Evolutionary conservation across 2,888 invertebrate species (phyloP).

Genomic region (Apodemia hepburni): DNA sequence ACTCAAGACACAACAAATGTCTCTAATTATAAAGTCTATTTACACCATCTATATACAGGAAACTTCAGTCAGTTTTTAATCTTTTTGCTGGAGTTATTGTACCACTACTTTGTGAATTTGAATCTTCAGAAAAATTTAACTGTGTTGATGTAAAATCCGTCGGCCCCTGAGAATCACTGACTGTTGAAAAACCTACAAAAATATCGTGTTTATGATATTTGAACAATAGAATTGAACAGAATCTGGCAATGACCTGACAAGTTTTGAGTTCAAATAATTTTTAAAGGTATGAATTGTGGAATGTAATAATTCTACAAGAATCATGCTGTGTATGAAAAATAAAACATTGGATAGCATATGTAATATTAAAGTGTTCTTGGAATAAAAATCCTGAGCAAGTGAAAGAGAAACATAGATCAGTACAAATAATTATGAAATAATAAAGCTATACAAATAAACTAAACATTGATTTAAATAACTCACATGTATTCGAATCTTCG

Average conservation of each 20-base stretch:
- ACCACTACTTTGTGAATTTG: constrained; percentile 93
- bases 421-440: neutral
- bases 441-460: neutral
- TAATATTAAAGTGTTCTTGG: no score
- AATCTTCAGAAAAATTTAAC: constrained; percentile 94
- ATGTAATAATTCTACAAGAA: no score
- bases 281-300: neutral
- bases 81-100: constrained; percentile 85
- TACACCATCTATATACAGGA: constrained; percentile 2
- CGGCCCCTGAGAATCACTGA: constrained; percentile 94
- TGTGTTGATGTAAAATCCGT: constrained; percentile 92
- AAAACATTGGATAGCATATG: no score
- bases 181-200: constrained; percentile 90
- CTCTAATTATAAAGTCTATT: constrained; percentile 5
- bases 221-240: no score
- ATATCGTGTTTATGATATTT: neutral
- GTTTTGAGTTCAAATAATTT: neutral
- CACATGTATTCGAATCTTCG: constrained; percentile 96
- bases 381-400: no score
- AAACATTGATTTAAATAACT: constrained; percentile 45
- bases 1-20: constrained; percentile 9
- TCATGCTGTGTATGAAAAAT: no score
- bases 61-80: constrained; percentile 86
- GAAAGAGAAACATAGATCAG: no score
- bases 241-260: no score